These are phyloP conservation scores for Cephalopachus bancanus DNA, from an alignment of 2,797 vertebrate species.

Conservation along the genomic window DNA sequence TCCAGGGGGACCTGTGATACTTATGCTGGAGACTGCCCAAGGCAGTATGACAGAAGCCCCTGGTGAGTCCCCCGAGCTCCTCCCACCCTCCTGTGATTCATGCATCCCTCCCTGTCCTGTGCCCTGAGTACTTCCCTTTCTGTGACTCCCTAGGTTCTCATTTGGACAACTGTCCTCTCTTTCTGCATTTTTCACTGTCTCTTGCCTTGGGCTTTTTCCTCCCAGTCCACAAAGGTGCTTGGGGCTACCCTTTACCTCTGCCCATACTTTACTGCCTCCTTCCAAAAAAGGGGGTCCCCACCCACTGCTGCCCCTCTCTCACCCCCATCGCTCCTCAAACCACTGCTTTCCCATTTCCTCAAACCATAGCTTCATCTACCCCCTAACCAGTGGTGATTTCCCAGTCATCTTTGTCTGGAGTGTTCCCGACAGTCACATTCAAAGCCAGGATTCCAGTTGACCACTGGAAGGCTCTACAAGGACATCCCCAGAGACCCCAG, in stretches of 20 bases:
- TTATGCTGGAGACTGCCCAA: rapidly evolving
- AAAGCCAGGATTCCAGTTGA: not conserved
- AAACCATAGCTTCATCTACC: not conserved
- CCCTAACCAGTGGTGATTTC: not conserved
- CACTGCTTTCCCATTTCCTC: not conserved
- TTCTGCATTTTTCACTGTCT: not conserved
- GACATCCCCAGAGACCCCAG: not conserved
- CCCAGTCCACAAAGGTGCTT: not conserved
- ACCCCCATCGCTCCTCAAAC: not conserved
- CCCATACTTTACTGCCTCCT: not conserved
- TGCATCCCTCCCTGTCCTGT: too few relatives aligned
- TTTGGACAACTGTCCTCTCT: not conserved
- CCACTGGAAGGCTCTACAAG: not conserved
- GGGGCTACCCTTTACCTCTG: not conserved
- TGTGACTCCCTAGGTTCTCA: not conserved
- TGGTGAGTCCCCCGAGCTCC: rapidly evolving
- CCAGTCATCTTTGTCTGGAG: too few relatives aligned
- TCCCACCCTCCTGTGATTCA: not conserved
- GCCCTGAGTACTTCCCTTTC: not conserved
- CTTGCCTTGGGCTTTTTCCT: not conserved
- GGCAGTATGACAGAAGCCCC: rapidly evolving
- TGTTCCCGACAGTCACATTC: not conserved
- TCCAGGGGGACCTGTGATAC: not conserved
- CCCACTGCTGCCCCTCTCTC: too few relatives aligned
- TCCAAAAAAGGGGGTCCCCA: not conserved